Evolutionary conservation across 2,113 vertebrate species (phyloP), one percentile per base, ranked within the genome.

Genomic region (Ascaphus truei): DNA sequence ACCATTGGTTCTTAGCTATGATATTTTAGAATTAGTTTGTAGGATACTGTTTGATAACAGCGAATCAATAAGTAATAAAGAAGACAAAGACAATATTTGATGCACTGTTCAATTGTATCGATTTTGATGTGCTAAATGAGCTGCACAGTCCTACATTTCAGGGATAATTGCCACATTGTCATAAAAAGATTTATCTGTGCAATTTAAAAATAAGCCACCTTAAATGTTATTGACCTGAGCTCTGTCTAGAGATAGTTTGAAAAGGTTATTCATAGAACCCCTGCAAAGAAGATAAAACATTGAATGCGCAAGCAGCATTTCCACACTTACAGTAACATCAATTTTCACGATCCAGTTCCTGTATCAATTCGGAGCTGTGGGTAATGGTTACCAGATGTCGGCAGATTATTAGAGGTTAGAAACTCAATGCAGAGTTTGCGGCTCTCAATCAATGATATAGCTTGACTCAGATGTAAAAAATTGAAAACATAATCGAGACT

Each of bases 151-250:
- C 25, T 51, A 60, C 41, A 59, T 68, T 48, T 50, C 65, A 50
- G 18, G 22, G 57, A 52, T 71, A 71, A 71, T 71, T 71, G 67
- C 61, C 67, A 69, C 57, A 52, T 69, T 69, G 67, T 71, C 67
- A 71, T 71, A 71, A 71, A 71, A 71, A 71, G 67, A 71, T 71
- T 61, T 71, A 71, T 71, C 25, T 31, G 31, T 43, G 67, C 67
- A 71, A 71, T 71, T 71, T 61, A 71, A 52, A 71, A 50, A 69
- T 61, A 61, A 71, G 56, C 33, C 57, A 31, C 61, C 39, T 41
- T 22, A 61, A 61, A 71, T 61, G 34, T 5, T 61, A 71, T 71
- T 71, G 67, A 71, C 45, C 33, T 61, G 47, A 61, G 31, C 45
- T 41, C 47, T 61, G 67, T 52, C 57, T 61, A 71, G 52, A 71